Percentiles rank a stretch among this genome's conserved stretches.
These are phyloP conservation scores for Aradophagus sp. DNA, from an alignment of 1,140 invertebrate genomes.

Conservation along the genomic window DNA sequence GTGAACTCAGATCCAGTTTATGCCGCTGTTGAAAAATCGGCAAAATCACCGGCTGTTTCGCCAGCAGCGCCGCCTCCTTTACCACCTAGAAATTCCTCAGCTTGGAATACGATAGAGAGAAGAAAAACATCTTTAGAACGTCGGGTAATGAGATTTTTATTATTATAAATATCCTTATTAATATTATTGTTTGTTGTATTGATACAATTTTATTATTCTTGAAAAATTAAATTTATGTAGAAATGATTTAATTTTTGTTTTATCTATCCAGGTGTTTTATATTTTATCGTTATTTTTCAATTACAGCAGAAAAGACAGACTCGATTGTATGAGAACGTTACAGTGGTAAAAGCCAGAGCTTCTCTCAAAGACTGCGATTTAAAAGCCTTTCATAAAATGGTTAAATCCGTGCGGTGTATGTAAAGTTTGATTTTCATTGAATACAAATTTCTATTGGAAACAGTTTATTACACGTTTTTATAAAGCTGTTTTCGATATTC, in stretches of 20 bases:
- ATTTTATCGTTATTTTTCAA: constrained; percentile 29
- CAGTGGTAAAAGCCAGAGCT: constrained; percentile 78
- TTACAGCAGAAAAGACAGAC: constrained; percentile 73
- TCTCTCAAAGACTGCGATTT: constrained; percentile 83
- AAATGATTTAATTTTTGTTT: no score
- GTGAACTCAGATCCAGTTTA: constrained; percentile 86
- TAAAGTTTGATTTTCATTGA: constrained; percentile 34
- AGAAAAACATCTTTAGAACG: constrained; percentile 73
- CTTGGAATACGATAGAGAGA: constrained; percentile 76
- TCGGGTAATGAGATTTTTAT: no score
- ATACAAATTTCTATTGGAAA: no score
- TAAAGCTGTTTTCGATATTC: constrained; percentile 17
- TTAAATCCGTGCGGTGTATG: constrained; percentile 83
- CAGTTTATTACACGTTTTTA: no score
- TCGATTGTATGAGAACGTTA: constrained; percentile 83
- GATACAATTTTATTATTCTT: no score
- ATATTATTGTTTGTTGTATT: no score
- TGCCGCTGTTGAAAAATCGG: constrained; percentile 81
- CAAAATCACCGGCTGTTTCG: constrained; percentile 77
- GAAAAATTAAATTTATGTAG: no score
- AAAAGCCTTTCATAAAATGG: constrained; percentile 86
- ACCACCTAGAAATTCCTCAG: constrained; percentile 76
- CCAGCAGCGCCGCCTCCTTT: constrained; percentile 77
- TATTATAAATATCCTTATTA: no score
- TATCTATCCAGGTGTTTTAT: no score